Evolutionary conservation across 2,888 invertebrate genomes (phyloP).

Genomic region (Xestia rhomboidea): DNA sequence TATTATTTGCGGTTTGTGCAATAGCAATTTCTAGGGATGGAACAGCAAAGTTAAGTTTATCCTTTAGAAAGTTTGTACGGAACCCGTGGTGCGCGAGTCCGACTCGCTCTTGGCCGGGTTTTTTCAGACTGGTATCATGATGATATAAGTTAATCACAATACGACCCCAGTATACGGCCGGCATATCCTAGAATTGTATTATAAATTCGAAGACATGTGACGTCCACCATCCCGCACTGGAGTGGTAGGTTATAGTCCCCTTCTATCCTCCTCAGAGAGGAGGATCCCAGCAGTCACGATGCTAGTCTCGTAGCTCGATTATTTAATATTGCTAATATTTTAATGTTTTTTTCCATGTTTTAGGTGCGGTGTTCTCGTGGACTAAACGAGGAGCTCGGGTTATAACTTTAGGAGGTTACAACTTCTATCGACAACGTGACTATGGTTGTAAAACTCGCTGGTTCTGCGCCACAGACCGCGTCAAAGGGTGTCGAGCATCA

Average conservation of each 20-base stretch:
- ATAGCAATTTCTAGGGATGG: no score
- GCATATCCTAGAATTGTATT: neutral
- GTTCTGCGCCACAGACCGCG: neutral
- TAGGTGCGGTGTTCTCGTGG: neutral
- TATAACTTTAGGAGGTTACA: neutral
- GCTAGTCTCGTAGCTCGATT: no score
- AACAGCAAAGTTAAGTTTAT: no score
- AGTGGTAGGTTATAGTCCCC: neutral
- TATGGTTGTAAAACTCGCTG: neutral
- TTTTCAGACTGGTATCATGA: neutral
- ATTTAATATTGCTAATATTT: no score
- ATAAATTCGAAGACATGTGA: no score
- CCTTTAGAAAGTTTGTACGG: no score
- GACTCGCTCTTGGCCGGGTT: no score
- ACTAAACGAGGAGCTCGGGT: neutral
- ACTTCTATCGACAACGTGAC: neutral
- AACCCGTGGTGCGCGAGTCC: no score
- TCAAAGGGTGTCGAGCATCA: neutral
- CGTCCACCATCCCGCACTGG: no score
- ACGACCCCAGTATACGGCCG: neutral
- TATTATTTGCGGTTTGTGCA: no score
- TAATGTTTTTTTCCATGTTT: neutral
- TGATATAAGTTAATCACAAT: neutral
- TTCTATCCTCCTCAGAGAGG: neutral
- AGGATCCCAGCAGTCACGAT: neutral